Conservation (phyloP, 1,140 invertebrate genomes). For the Rhopalosiphum padi region DNA sequence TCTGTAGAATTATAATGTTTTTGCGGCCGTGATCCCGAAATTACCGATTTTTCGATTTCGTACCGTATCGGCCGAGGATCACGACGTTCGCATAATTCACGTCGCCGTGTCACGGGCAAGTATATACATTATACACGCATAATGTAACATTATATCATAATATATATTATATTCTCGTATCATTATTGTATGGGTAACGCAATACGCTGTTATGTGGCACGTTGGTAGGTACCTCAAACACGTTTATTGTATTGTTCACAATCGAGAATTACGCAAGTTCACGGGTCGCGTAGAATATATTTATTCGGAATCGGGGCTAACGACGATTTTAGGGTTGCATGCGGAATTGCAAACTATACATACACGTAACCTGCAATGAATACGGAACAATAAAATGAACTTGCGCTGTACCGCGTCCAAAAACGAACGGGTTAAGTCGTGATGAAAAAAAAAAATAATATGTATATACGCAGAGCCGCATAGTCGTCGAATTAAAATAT, state of each 20-base stretch:
- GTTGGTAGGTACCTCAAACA: not conserved
- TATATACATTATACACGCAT: not conserved
- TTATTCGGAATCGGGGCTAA: conserved; percentile 5
- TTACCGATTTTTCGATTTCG: conserved; percentile 19
- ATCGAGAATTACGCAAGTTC: conserved; percentile 36
- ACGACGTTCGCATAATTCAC: not conserved
- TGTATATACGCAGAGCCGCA: no score
- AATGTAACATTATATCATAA: not conserved
- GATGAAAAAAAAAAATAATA: not conserved
- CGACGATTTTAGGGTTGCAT: conserved; percentile 28
- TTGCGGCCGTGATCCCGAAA: conserved; percentile 15
- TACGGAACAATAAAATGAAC: conserved; percentile 16
- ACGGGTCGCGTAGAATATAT: conserved; percentile 8
- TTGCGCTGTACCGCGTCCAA: not conserved
- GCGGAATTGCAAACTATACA: not conserved
- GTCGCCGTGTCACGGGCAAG: not conserved
- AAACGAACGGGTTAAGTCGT: not conserved
- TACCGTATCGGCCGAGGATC: not conserved
- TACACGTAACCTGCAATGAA: not conserved
- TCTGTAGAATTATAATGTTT: not conserved
- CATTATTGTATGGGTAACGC: not conserved
- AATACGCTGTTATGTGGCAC: not conserved
- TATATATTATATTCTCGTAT: not conserved
- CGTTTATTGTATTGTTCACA: not conserved
- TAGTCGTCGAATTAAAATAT: not conserved